Evolutionary conservation across 2,113 vertebrate species (phyloP).

Genomic region (Daphoenositta chrysoptera): DNA sequence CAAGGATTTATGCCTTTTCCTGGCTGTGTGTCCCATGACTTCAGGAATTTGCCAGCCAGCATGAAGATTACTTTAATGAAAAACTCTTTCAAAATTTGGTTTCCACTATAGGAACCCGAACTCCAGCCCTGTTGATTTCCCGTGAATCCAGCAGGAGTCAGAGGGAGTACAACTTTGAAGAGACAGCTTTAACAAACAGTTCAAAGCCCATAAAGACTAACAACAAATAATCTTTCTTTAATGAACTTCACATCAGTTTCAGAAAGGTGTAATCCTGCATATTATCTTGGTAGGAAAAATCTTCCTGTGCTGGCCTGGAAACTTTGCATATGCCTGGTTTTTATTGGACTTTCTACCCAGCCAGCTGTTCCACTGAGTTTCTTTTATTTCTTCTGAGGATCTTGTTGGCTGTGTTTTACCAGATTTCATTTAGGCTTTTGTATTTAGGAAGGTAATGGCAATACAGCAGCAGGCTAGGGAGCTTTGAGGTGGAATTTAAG

Average conservation of each 20-base stretch:
- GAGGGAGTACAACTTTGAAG: background rate
- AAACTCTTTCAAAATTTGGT: background rate
- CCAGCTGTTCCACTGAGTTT: background rate
- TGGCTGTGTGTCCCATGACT: background rate
- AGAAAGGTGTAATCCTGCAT: background rate
- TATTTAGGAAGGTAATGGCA: background rate
- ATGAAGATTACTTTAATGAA: background rate
- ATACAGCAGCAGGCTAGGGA: background rate
- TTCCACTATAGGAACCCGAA: background rate
- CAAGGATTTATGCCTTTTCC: slow-evolving; percentile 37
- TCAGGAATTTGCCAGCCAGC: background rate
- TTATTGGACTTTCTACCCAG: background rate
- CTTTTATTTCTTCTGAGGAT: background rate
- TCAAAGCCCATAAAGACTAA: background rate
- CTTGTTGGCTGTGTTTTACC: background rate
- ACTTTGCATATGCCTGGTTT: background rate
- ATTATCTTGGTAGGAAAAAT: background rate
- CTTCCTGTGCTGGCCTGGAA: background rate
- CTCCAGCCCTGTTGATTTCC: background rate
- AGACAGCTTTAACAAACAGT: background rate
- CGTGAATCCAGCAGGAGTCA: background rate
- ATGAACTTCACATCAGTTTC: background rate
- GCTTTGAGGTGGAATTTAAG: background rate
- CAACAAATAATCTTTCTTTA: background rate
- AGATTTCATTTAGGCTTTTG: background rate